A percentile compares a stretch with the other conserved stretches of the same genome.
phyloP scores from a whole-genome alignment of 1,140 invertebrate genomes.

The Calephelis virginiensis region DNA sequence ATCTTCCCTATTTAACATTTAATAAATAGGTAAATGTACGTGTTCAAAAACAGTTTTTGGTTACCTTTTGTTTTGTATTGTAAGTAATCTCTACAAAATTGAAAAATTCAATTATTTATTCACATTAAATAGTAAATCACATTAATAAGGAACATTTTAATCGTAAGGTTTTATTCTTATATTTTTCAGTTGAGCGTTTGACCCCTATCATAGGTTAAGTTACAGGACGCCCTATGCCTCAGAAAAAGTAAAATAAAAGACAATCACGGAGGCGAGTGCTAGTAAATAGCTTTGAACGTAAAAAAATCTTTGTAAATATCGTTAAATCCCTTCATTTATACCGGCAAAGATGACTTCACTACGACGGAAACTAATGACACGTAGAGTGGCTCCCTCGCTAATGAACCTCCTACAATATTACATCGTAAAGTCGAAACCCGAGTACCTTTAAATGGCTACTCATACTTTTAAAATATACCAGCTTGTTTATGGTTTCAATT shows the following conservation, averaged over 20 bases:
- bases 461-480: neutral
- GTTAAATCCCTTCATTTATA: neutral
- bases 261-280: neutral
- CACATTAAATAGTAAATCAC: too few relatives aligned
- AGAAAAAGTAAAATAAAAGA: neutral
- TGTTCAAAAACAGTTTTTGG: too few relatives aligned
- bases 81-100: too few relatives aligned
- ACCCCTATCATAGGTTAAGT: too few relatives aligned
- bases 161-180: too few relatives aligned
- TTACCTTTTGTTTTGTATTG: too few relatives aligned
- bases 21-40: too few relatives aligned
- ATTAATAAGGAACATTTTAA: too few relatives aligned
- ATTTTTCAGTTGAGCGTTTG: too few relatives aligned
- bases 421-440: conserved; percentile 4
- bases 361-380: conserved; percentile 5
- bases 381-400: conserved; percentile 6
- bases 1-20: too few relatives aligned
- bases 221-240: too few relatives aligned
- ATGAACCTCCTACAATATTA: conserved; percentile 12
- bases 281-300: neutral
- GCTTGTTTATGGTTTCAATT: neutral
- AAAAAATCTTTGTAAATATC: neutral
- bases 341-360: neutral
- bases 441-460: conserved; percentile 7
- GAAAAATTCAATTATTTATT: too few relatives aligned